Percentiles rank a stretch among this genome's conserved stretches.
phyloP scores from a whole-genome alignment of 2,797 vertebrate species.

The Aulostomus chinensis region DNA sequence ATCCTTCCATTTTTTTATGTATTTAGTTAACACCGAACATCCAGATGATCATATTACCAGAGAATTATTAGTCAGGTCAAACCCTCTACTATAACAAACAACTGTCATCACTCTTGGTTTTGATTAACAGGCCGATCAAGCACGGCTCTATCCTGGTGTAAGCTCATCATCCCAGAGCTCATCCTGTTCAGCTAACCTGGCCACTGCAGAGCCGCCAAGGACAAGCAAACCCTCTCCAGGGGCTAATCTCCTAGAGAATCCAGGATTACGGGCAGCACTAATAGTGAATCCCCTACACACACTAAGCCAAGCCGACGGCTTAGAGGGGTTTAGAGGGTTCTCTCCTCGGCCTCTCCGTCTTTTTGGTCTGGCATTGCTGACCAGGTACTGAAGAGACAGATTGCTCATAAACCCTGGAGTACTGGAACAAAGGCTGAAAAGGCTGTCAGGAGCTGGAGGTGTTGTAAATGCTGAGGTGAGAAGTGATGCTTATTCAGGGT shows the following conservation, averaged over 20 bases:
- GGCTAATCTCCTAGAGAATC: constrained; percentile 57
- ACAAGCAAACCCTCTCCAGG: constrained; percentile 45
- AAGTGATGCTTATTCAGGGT: constrained; percentile 14
- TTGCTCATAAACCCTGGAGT: not conserved
- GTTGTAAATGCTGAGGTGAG: constrained; percentile 11
- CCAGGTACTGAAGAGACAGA: constrained; percentile 15
- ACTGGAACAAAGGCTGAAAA: constrained; percentile 2
- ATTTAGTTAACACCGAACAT: too few species aligned
- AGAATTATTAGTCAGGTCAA: too few species aligned
- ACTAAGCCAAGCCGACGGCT: constrained; percentile 32
- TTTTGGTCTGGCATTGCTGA: constrained; percentile 8
- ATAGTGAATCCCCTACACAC: constrained; percentile 59
- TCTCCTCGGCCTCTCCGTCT: constrained; percentile 11
- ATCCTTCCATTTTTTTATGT: too few species aligned
- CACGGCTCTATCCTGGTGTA: constrained; percentile 25
- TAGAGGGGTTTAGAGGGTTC: constrained; percentile 37
- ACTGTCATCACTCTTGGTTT: constrained; percentile 6
- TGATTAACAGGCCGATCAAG: constrained; percentile 35
- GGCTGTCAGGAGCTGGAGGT: constrained; percentile 7
- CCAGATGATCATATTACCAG: too few species aligned
- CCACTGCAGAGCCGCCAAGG: constrained; percentile 21
- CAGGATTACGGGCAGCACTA: constrained; percentile 59
- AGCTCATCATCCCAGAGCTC: constrained; percentile 47
- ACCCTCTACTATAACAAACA: too few species aligned
- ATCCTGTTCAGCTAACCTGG: constrained; percentile 61